These are phyloP conservation scores for Hyphantria cunea DNA, from an alignment of 1,140 invertebrate species.

Conservation along the genomic window DNA sequence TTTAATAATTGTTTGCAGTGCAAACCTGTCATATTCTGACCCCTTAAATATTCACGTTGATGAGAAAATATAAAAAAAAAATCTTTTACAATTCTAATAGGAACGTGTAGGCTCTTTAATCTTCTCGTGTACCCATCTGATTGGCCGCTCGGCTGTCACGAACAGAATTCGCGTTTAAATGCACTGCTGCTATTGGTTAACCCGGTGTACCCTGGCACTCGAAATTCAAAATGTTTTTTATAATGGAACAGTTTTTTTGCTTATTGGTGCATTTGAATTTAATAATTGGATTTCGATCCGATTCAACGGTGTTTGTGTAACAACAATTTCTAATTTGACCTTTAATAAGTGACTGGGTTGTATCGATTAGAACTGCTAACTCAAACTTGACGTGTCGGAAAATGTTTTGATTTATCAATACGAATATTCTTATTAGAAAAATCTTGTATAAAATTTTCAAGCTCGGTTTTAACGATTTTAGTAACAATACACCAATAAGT, in stretches of 20 bases:
- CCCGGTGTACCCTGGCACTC: conserved; percentile 46
- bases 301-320: conserved; percentile 4
- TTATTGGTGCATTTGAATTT: conserved; percentile 48
- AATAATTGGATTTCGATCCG: conserved; percentile 47
- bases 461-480: no score
- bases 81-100: conserved; percentile 65
- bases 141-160: conserved; percentile 67
- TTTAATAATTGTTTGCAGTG: no score
- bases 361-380: neutral
- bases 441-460: no score
- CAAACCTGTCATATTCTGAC: no score
- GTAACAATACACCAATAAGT: no score
- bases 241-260: conserved; percentile 41
- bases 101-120: conserved; percentile 57
- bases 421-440: no score
- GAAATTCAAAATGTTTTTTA: conserved; percentile 55
- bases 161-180: conserved; percentile 64
- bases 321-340: conserved; percentile 31
- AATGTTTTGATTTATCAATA: no score
- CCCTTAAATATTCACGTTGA: conserved; percentile 4
- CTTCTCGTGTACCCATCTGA: conserved; percentile 58
- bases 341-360: conserved; percentile 20
- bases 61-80: conserved; percentile 40
- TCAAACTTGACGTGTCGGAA: no score
- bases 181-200: conserved; percentile 59